These are phyloP conservation scores for Liopterus haemorrhoidalis DNA, from an alignment of 2,888 invertebrate species.

Conservation along the genomic window DNA sequence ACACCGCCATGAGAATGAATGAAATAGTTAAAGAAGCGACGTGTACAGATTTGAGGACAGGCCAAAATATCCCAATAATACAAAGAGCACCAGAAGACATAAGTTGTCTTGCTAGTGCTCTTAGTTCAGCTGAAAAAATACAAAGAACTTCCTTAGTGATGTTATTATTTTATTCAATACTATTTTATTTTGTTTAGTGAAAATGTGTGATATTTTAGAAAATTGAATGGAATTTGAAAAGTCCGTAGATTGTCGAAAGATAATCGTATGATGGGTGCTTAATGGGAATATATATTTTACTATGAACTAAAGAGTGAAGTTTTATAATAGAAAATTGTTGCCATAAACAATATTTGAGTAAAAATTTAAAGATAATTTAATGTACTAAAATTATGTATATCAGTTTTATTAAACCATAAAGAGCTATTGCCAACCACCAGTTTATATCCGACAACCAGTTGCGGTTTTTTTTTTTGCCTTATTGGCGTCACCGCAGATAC, in stretches of 20 bases:
- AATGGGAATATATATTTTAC: conserved; percentile 10
- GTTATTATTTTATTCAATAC: too few relatives aligned
- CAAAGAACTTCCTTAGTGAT: conserved; percentile 16
- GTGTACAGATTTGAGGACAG: conserved; percentile 61
- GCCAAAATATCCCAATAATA: conserved; percentile 60
- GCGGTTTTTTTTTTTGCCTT: too few relatives aligned
- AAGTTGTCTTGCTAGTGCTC: conserved; percentile 79
- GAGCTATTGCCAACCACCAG: too few relatives aligned
- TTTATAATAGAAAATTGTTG: too few relatives aligned
- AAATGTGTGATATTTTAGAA: too few relatives aligned
- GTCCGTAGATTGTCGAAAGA: not conserved
- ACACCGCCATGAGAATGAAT: conserved; percentile 45
- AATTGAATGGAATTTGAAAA: conserved; percentile 4
- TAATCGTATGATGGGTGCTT: conserved; percentile 10
- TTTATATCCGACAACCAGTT: too few relatives aligned
- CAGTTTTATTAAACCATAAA: too few relatives aligned
- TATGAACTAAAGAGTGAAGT: conserved; percentile 6
- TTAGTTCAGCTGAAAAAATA: conserved; percentile 50
- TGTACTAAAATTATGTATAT: too few relatives aligned
- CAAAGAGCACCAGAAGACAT: conserved; percentile 73
- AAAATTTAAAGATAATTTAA: too few relatives aligned
- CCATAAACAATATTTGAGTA: too few relatives aligned
- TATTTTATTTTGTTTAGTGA: too few relatives aligned
- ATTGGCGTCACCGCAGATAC: too few relatives aligned
- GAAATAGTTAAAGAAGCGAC: conserved; percentile 59